A percentile compares a stretch with the other conserved stretches of the same genome.
These are phyloP conservation scores for Apodemia mormo DNA, from an alignment of 2,888 invertebrate species.

Conservation along the genomic window DNA sequence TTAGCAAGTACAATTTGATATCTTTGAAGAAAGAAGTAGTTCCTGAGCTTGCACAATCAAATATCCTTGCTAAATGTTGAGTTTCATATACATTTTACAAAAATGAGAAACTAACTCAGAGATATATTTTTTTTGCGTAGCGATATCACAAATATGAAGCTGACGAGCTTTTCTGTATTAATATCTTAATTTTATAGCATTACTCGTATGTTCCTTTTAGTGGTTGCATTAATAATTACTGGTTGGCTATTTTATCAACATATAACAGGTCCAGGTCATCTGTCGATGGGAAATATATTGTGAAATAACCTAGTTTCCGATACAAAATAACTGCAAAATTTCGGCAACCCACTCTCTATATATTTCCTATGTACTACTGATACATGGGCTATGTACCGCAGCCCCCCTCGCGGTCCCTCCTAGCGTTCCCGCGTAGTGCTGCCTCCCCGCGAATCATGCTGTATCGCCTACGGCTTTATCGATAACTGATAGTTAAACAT, in stretches of 20 bases:
- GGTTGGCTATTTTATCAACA: constrained; percentile 27
- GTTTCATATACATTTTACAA: not conserved
- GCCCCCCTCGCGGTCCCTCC: constrained; percentile 53
- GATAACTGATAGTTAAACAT: constrained; percentile 54
- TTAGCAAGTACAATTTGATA: not conserved
- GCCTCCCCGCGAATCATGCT: constrained; percentile 70
- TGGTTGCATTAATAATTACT: constrained; percentile 25
- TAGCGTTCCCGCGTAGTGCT: constrained; percentile 62
- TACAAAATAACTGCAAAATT: constrained; percentile 80
- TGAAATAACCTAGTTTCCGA: constrained; percentile 79
- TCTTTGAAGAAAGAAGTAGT: not conserved
- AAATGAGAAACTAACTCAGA: not conserved
- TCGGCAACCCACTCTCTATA: constrained; percentile 66
- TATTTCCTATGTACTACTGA: constrained; percentile 66
- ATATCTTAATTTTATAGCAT: not conserved
- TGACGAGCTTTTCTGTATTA: not conserved
- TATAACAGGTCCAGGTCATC: constrained; percentile 38
- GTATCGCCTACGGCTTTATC: constrained; percentile 51
- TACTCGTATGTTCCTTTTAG: constrained; percentile 15
- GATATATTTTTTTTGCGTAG: not conserved
- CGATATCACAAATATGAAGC: not conserved
- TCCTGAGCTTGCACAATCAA: not conserved
- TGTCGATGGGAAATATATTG: constrained; percentile 61
- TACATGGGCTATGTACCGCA: constrained; percentile 71
- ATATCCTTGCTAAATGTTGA: not conserved